Conservation (phyloP, 2,113 vertebrate genomes). For the Capreolus pygargus region DNA sequence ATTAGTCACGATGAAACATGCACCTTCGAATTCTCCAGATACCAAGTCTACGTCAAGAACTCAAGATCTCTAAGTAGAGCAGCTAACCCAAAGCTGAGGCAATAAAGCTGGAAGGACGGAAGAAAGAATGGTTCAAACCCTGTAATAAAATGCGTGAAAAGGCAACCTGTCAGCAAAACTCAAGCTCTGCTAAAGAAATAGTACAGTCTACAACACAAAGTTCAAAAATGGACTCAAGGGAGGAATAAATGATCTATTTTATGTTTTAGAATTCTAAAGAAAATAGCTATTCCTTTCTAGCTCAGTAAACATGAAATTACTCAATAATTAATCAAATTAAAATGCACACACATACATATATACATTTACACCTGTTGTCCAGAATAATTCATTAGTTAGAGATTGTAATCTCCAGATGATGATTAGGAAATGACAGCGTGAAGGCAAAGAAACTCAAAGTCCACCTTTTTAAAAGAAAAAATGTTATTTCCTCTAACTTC, state of each 20-base stretch:
- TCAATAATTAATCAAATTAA: constrained; percentile 35
- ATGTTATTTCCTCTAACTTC: constrained; percentile 20
- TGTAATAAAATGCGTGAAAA: background rate
- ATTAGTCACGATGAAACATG: constrained; percentile 31
- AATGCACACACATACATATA: background rate
- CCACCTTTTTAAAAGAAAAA: background rate
- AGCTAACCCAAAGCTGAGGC: background rate
- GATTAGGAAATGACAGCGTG: background rate
- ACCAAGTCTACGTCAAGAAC: background rate
- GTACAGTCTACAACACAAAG: background rate
- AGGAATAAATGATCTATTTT: background rate
- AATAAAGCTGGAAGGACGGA: background rate
- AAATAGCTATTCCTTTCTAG: constrained; percentile 10
- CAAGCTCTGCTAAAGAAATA: constrained; percentile 13
- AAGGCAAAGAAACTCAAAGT: constrained; percentile 23
- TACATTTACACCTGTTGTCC: background rate
- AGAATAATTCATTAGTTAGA: constrained; percentile 29
- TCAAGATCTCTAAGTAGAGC: constrained; percentile 15
- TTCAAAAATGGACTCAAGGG: background rate
- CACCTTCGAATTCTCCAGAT: constrained; percentile 4
- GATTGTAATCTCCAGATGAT: background rate
- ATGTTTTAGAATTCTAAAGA: constrained; percentile 29
- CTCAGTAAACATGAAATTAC: constrained; percentile 20
- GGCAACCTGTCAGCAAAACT: constrained; percentile 35
- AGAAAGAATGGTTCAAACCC: background rate